These are phyloP conservation scores for Parasteatoda lunata DNA, from an alignment of 2,888 invertebrate species.

Conservation along the genomic window DNA sequence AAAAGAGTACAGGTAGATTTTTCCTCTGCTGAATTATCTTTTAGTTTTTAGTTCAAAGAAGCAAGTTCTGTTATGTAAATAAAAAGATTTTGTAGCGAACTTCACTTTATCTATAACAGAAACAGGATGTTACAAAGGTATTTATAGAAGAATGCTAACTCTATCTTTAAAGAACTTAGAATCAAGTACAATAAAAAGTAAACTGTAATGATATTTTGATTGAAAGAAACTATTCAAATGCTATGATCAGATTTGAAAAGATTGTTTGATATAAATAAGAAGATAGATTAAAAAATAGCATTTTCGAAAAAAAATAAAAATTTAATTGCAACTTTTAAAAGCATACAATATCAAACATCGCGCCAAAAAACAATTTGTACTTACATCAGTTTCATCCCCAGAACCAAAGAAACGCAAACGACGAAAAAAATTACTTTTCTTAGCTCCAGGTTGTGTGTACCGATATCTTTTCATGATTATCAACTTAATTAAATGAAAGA, in stretches of 20 bases:
- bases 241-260: neutral
- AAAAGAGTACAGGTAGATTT: too few relatives aligned
- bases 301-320: neutral
- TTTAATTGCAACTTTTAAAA: neutral
- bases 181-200: neutral
- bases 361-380: conserved; percentile 5
- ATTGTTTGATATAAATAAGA: neutral
- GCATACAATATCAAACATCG: neutral
- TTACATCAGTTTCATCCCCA: conserved; percentile 57
- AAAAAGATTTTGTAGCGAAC: too few relatives aligned
- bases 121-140: too few relatives aligned
- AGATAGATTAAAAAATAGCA: neutral
- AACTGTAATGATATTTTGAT: neutral
- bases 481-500: neutral
- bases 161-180: too few relatives aligned
- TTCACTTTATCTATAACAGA: too few relatives aligned
- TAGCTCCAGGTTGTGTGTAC: conserved; percentile 6
- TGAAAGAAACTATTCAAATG: neutral
- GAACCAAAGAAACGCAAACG: conserved; percentile 12
- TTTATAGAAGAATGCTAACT: too few relatives aligned
- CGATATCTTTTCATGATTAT: conserved; percentile 26
- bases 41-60: too few relatives aligned
- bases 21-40: too few relatives aligned
- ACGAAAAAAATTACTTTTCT: conserved; percentile 20
- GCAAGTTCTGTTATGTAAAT: too few relatives aligned